Percentiles rank a stretch among this genome's conserved stretches.
Conservation (phyloP, 1,140 invertebrate species). For the Meloidogyne hapla region DNA sequence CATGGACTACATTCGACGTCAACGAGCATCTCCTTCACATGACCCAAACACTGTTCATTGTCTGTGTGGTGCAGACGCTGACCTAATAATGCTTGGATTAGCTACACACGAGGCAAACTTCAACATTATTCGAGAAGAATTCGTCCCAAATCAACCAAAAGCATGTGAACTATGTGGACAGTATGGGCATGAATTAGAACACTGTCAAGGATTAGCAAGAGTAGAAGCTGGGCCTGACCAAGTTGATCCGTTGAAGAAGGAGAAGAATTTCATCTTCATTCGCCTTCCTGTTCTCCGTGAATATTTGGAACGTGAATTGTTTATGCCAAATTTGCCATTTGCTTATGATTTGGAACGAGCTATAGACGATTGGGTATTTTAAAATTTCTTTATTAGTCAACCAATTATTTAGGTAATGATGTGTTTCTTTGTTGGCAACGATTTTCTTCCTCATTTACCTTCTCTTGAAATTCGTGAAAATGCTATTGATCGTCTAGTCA, state of each 20-base stretch:
- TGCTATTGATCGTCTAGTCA: conserved; percentile 90
- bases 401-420: conserved; percentile 84
- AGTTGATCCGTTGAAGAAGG: conserved; percentile 52
- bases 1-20: conserved; percentile 95
- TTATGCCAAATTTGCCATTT: conserved; percentile 90
- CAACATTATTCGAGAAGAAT: conserved; percentile 87
- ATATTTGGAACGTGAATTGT: conserved; percentile 85
- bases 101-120: conserved; percentile 99
- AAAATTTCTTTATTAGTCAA: conserved; percentile 76
- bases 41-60: conserved; percentile 97
- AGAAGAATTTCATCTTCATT: conserved; percentile 68
- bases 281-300: conserved; percentile 86
- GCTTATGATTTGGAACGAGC: conserved; percentile 74
- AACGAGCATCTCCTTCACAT: conserved; percentile 83
- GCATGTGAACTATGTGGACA: conserved; percentile 96
- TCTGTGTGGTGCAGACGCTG: conserved; percentile 92
- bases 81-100: conserved; percentile 95
- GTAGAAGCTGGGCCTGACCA: conserved; percentile 54
- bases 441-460: conserved; percentile 96
- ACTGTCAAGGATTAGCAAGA: conserved; percentile 75
- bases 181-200: conserved; percentile 90
- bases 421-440: conserved; percentile 99
- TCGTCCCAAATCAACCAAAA: conserved; percentile 90
- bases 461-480: conserved; percentile 96
- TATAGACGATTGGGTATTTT: conserved; percentile 98